Evolutionary conservation across 2,797 vertebrate genomes (phyloP).

Genomic region (Channa striata): DNA sequence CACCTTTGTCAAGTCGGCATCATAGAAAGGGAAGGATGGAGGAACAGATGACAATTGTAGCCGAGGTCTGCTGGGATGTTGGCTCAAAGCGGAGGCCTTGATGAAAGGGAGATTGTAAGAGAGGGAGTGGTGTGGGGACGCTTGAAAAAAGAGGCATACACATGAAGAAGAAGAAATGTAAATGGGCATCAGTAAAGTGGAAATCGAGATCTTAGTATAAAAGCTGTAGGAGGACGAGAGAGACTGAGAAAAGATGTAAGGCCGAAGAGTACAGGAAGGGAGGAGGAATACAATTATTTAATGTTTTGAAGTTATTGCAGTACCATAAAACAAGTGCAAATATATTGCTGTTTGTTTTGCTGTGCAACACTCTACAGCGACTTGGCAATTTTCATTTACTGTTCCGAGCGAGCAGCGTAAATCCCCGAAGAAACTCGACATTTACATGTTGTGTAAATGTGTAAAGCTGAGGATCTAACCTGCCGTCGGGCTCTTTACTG

Average conservation of each 20-base stretch:
- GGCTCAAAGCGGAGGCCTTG: constrained; percentile 33
- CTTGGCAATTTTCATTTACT: constrained; percentile 8
- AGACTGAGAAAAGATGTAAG: background rate
- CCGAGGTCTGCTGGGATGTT: constrained; percentile 53
- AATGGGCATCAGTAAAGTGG: constrained; percentile 8
- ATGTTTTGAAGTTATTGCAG: constrained; percentile 15
- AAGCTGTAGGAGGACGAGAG: background rate
- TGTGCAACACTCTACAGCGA: too few species aligned
- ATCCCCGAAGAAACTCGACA: background rate
- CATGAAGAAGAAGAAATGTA: constrained; percentile 12
- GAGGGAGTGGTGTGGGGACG: constrained; percentile 2
- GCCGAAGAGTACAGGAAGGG: background rate
- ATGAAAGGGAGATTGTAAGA: too few species aligned
- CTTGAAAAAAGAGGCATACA: constrained; percentile 2
- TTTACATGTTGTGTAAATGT: background rate
- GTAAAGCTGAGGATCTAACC: background rate
- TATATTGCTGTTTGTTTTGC: background rate
- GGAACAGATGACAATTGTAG: constrained; percentile 50
- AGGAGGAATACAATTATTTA: background rate
- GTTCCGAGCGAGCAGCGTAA: background rate
- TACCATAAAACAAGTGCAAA: background rate
- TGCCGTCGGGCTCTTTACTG: background rate
- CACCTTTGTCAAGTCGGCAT: constrained; percentile 38
- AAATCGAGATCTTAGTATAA: constrained; percentile 10
- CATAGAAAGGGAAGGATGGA: constrained; percentile 34